Base-by-base conservation (phyloP, 2,888 invertebrate species). In the Hofmannophila pseudospretella region DNA sequence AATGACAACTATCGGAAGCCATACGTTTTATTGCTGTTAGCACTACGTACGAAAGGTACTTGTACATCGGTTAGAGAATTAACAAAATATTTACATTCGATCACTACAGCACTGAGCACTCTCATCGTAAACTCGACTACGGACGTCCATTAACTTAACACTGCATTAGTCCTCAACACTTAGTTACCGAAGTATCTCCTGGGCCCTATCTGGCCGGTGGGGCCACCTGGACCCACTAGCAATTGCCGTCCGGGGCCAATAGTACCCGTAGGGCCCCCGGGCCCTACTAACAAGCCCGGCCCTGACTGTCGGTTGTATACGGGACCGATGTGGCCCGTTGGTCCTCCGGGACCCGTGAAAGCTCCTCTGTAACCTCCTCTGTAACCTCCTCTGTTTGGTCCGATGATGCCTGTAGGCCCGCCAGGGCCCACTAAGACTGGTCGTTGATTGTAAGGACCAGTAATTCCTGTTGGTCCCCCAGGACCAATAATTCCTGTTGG, bases 161-260 rank as follows among this genome's bases (percentile, higher is more conserved):
- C 42, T 51, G 49, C 42, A 52, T 66, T 67, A 67, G 63, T 65
- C 50, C 63, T 43, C 46, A 29, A 31, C 8, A 36, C 34, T 69
- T 55, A 87, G 70, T 61, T 70, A 66, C 88, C 88, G 35, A 86
- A 89, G 44, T 47, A 71, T 41, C 58, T 51, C 29, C 61, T 59
- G 0, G 79, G 75, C 2, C 85, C 76, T 38, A 77, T 67, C 7
- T 51, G 52, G 2, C 80, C 82, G 0, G 74, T 73, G 12, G 81
- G 81, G 1, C 84, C 84, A 0, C 86, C 88, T 1, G 89, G 88
- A 1, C 89, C 89, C 3, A 82, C 82, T 9, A 89, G 55, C n/a
- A 89, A 57, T 10, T 42, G 32, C 70, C 87, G 54, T 7, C 54
- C 54, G 12, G 62, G 58, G 7, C 52, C 65, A 36, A 58, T 62